A percentile compares a stretch with the other conserved stretches of the same genome.
Evolutionary conservation across 2,888 invertebrate species (phyloP).

Genomic region (Tetropium fuscum): DNA sequence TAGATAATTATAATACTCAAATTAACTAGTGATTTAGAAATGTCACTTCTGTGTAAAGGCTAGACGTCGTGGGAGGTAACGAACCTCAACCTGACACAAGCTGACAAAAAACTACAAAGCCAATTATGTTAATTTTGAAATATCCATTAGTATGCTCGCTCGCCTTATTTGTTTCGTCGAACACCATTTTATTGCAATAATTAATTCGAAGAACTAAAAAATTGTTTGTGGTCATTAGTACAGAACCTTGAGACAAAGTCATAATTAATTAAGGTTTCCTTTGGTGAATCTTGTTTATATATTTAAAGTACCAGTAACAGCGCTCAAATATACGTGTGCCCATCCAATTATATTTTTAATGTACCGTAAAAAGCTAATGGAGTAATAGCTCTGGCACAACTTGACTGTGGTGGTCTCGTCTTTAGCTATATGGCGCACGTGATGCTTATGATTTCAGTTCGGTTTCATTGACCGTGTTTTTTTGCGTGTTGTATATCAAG

Average conservation of each 20-base stretch:
- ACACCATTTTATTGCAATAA: conserved; percentile 43
- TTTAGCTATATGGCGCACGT: not conserved
- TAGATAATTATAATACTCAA: too few relatives aligned
- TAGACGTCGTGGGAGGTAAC: conserved; percentile 5
- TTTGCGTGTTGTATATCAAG: too few relatives aligned
- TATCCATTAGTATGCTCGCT: conserved; percentile 6
- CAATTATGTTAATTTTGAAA: conserved; percentile 7
- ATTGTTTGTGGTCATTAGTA: conserved; percentile 38
- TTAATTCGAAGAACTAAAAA: conserved; percentile 43
- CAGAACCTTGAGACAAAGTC: conserved; percentile 41
- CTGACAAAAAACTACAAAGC: not conserved
- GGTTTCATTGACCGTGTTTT: conserved; percentile 3
- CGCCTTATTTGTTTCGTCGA: not conserved
- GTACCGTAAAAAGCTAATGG: conserved; percentile 32
- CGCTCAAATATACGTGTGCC: conserved; percentile 32
- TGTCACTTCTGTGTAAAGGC: not conserved
- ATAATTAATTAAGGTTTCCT: conserved; percentile 34
- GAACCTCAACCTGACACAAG: not conserved
- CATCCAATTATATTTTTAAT: conserved; percentile 39
- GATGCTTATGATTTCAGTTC: not conserved
- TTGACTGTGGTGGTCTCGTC: not conserved
- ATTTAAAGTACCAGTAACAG: conserved; percentile 37
- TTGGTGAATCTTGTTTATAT: conserved; percentile 13
- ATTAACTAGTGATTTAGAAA: too few relatives aligned
- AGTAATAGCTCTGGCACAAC: not conserved